Evolutionary conservation across 2,113 vertebrate genomes (phyloP), one percentile per base, ranked within the genome.

Genomic region (Paraplagusia blochii): DNA sequence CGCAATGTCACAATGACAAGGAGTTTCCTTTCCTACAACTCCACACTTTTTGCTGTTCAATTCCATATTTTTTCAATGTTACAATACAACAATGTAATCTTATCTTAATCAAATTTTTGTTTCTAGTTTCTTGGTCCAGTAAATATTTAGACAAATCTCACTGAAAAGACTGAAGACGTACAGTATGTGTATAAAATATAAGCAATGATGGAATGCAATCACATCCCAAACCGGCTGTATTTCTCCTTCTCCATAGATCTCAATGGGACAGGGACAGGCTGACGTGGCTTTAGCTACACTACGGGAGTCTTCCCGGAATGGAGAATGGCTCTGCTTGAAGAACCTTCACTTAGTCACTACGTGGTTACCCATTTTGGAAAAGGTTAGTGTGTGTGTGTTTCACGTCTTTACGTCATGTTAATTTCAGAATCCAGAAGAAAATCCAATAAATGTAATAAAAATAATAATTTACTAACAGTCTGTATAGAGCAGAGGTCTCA

Each of bases 211-310:
- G n/a, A n/a, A n/a, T 35, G 33, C 15, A 68, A 79, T 59, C 40
- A n/a, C 10, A 72, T 75, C 49, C 78, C 35, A 22, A 18, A 49
- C 47, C 19, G 9, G 7, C 22, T 14, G 12, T 14, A 2, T 16
- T 5, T 16, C 10, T 51, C 33, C 11, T 18, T 84, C 57, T 77
- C 22, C 83, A 39, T 77, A 99, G 97, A 92, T 98, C 85, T 97
- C 96, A 13, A 97, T 99, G 97, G 97, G 96, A 58, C 97, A 99
- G 83, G 97, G 97, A 64, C 96, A 98, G 86, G 94, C 97, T 67
- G 96, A 98, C 49, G 74, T 96, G 79, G 97, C 97, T 52, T 89
- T 98, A 82, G 94, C 94, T 1, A 89, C 92, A 51, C 88, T 99
- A 57, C 93, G 89, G 76, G 94, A 98, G 78, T 96, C 93, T 77